phyloP scores from a whole-genome alignment of 1,140 invertebrate species.

The Lucilia sericata region DNA sequence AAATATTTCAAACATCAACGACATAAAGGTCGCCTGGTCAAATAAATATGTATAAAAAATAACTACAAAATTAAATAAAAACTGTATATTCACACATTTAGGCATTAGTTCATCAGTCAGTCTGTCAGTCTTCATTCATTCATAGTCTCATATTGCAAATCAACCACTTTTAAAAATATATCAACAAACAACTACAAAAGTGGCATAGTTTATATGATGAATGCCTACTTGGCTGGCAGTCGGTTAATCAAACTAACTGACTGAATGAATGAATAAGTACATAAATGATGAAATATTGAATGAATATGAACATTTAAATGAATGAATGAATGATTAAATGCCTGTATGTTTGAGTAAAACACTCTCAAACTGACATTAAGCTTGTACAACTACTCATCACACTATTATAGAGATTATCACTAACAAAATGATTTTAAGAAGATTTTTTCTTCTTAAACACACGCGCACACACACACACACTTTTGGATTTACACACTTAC shows the following conservation, averaged over 20 bases:
- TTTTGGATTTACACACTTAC: too few species aligned
- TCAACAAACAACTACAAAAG: background rate
- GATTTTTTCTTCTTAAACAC: background rate
- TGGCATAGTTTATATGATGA: background rate
- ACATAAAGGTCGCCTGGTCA: slow-evolving; percentile 19
- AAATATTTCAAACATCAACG: background rate
- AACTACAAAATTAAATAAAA: background rate
- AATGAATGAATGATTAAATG: background rate
- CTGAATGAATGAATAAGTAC: background rate
- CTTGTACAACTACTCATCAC: slow-evolving; percentile 16
- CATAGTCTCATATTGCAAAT: slow-evolving; percentile 9
- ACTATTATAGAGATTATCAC: slow-evolving; percentile 26
- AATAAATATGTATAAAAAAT: background rate
- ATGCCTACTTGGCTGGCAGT: background rate
- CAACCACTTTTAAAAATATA: slow-evolving; percentile 4
- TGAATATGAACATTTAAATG: background rate
- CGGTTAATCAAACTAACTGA: too few species aligned
- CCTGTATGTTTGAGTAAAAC: too few species aligned
- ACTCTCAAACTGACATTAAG: background rate
- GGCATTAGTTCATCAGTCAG: background rate
- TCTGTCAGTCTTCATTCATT: slow-evolving; percentile 2
- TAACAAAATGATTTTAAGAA: background rate
- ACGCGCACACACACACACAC: too few species aligned
- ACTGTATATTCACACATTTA: background rate
- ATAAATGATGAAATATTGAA: background rate